Conservation (phyloP, 1,140 invertebrate species). For the Cardiocondyla obscurior region DNA sequence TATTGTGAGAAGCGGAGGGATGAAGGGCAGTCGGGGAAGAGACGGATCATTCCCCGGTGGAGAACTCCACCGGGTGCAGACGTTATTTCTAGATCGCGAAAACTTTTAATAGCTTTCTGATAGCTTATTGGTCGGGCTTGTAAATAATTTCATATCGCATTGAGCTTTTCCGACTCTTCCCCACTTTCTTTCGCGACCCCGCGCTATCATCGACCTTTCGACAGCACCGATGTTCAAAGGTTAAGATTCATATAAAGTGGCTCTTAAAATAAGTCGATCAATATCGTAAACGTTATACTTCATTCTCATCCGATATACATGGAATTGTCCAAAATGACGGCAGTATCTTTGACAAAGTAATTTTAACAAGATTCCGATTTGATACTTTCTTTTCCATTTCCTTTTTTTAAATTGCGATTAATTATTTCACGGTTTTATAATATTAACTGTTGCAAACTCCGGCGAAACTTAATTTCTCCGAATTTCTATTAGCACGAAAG, state of each 20-base stretch:
- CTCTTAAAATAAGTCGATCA: neutral
- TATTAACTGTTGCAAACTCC: neutral
- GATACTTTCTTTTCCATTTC: too few relatives aligned
- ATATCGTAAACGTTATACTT: neutral
- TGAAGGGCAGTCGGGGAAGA: neutral
- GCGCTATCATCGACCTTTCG: conserved; percentile 31
- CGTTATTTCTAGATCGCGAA: conserved; percentile 74
- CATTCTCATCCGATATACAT: neutral
- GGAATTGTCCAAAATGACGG: neutral
- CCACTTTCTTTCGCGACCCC: neutral
- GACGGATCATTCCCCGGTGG: conserved; percentile 64
- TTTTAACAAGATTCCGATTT: neutral
- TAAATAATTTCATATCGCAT: conserved; percentile 72
- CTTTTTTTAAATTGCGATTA: neutral
- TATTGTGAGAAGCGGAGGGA: neutral
- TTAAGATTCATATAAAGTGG: conserved; percentile 3
- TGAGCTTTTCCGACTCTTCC: conserved; percentile 4
- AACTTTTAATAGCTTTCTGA: conserved; percentile 79
- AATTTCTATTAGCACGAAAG: too few relatives aligned
- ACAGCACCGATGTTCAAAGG: neutral
- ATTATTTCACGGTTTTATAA: neutral
- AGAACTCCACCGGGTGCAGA: conserved; percentile 56
- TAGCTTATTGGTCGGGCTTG: conserved; percentile 73
- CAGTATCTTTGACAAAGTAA: neutral
- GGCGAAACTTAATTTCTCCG: too few relatives aligned